Evolutionary conservation across 2,888 invertebrate species (phyloP).

Genomic region (Orchesellides sinensis): DNA sequence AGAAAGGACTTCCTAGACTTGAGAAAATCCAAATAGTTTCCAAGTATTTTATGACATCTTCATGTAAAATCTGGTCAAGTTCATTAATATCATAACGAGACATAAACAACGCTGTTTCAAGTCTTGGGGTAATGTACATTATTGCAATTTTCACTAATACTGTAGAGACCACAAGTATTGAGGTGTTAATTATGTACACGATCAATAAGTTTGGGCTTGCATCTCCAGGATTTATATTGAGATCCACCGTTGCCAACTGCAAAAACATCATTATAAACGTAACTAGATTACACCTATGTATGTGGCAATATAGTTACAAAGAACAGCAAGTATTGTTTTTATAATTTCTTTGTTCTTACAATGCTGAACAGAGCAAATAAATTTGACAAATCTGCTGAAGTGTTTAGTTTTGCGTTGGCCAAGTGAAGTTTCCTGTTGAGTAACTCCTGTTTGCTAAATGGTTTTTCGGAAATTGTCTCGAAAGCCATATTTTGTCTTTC

Average conservation of each 20-base stretch:
- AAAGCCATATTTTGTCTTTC: slow-evolving; percentile 36
- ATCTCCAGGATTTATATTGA: slow-evolving; percentile 49
- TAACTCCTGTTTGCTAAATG: slow-evolving; percentile 35
- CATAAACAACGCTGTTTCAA: slow-evolving; percentile 57
- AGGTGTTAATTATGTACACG: slow-evolving; percentile 26
- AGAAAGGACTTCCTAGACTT: background rate
- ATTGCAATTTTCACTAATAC: slow-evolving; percentile 52
- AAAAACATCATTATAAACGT: background rate
- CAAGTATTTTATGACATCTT: slow-evolving; percentile 34
- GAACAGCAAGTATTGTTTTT: background rate
- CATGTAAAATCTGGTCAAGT: slow-evolving; percentile 37
- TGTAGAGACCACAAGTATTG: slow-evolving; percentile 35
- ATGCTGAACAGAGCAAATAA: slow-evolving; percentile 41
- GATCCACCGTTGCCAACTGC: slow-evolving; percentile 39
- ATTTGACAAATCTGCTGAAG: slow-evolving; percentile 15
- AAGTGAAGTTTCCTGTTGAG: slow-evolving; percentile 37
- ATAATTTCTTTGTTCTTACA: slow-evolving; percentile 10
- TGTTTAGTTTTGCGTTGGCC: slow-evolving; percentile 24
- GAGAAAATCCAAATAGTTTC: slow-evolving; percentile 44
- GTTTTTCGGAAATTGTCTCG: slow-evolving; percentile 35
- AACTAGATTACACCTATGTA: background rate
- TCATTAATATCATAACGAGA: slow-evolving; percentile 48
- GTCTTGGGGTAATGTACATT: slow-evolving; percentile 44
- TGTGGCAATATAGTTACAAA: too few species aligned
- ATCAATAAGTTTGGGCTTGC: slow-evolving; percentile 32